Base-by-base conservation (phyloP, 2,888 invertebrate species). In the Zygaena filipendulae region DNA sequence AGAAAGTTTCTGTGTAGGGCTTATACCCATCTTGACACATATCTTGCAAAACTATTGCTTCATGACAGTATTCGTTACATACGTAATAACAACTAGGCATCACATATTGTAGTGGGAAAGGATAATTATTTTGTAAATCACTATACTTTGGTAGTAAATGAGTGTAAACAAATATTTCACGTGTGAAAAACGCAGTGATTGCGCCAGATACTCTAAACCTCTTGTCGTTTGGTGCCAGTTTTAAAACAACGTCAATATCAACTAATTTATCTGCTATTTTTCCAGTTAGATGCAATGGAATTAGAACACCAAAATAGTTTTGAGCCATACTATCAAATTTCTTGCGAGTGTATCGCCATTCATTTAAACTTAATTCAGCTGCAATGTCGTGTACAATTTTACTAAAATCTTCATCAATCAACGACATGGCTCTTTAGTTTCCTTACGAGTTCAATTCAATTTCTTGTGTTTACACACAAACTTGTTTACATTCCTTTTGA, bases 221-320 rank as follows among this genome's bases (percentile, higher is more conserved):
- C 33, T 71, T 69, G 36, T 75, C 67, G 3, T 52, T 62, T 4
- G 79, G 77, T 24, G 77, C 71, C 29, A 74, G 45, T 50, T 79
- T 79, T 30, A 77, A 43, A 26, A 72, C 59, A 13, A 72, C 28
- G 18, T 47, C 35, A n/a, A 64, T 34, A 28, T 23, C 39, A 19
- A 49, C 37, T 19, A 39, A 32, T 14, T 40, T 38, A 2, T 38
- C 43, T 20, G 49, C 21, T 19, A 25, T 33, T 33, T 41, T 45
- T 8, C 61, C 68, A 12, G 35, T 40, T 37, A 77, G 38, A 22
- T 45, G 36, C 22, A 69, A 41, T 4, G 77, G 75, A 20, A 75
- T 41, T 12, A 77, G 45, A 23, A 67, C 44, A 16, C 74, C 77
- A 20, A 79, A 79, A 39, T 70, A 79, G 38, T 77, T 77, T 42